Conservation (phyloP, 2,888 invertebrate genomes). For the Apamea anceps region DNA sequence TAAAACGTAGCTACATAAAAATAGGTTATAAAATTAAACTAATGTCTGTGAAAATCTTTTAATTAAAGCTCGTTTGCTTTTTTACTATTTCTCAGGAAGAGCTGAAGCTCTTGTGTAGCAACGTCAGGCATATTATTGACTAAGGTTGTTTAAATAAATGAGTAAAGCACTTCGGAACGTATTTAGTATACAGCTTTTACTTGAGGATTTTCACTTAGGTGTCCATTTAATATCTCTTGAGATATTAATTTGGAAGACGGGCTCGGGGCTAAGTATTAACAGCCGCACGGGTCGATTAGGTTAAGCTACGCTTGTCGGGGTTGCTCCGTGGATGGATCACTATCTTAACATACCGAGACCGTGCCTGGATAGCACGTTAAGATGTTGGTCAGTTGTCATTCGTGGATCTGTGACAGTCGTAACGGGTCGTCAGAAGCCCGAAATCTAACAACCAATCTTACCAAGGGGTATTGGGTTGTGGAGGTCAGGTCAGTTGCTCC, state of each 20-base stretch:
- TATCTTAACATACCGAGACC: not conserved
- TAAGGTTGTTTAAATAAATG: constrained; percentile 3
- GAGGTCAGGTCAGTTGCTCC: not conserved
- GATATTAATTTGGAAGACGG: not conserved
- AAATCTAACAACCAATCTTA: not conserved
- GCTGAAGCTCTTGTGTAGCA: not conserved
- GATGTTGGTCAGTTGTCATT: not conserved
- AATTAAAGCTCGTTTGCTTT: constrained; percentile 16
- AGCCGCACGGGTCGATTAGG: not conserved
- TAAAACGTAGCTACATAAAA: constrained; percentile 15
- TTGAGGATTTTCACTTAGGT: not conserved
- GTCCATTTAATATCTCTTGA: not conserved
- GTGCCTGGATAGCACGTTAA: not conserved
- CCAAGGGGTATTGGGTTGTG: not conserved
- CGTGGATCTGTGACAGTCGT: not conserved
- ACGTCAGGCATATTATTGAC: constrained; percentile 13
- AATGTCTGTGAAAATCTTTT: constrained; percentile 19
- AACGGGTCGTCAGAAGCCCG: not conserved
- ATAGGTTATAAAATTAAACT: constrained; percentile 9
- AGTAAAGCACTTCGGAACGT: not conserved
- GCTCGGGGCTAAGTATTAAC: too few relatives aligned
- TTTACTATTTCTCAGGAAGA: not conserved
- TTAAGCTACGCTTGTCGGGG: not conserved
- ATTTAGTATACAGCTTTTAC: not conserved
- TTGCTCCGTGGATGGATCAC: not conserved